Conservation (phyloP, 2,113 vertebrate genomes). For the Octodon degus region DNA sequence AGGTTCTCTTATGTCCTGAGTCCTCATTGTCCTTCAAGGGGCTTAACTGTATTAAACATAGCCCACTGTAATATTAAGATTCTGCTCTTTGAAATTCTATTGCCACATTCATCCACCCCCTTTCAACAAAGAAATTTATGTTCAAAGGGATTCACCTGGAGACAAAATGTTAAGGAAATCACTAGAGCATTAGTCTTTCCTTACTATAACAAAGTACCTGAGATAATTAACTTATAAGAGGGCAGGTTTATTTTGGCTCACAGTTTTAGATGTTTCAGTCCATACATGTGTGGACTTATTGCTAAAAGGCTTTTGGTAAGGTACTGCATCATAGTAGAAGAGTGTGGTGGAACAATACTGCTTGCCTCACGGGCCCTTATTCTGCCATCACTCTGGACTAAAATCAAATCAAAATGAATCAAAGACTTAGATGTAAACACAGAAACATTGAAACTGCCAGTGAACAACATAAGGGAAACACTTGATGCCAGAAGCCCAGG, state of each 20-base stretch:
- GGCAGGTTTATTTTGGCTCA: neutral
- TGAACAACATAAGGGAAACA: neutral
- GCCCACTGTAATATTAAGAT: neutral
- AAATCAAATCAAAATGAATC: neutral
- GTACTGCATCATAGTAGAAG: too few species aligned
- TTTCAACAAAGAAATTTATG: neutral
- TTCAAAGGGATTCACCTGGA: neutral
- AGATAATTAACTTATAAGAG: neutral
- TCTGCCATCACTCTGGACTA: neutral
- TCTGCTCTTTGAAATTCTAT: neutral
- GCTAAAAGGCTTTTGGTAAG: neutral
- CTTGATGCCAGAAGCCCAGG: neutral
- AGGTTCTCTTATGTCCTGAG: too few species aligned
- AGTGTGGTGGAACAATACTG: neutral
- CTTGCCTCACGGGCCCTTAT: neutral
- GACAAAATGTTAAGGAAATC: neutral
- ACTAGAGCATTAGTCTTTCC: too few species aligned
- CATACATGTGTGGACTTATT: neutral
- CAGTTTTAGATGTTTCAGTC: neutral
- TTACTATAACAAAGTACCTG: neutral
- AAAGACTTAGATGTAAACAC: neutral
- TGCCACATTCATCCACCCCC: neutral
- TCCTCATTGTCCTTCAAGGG: too few species aligned
- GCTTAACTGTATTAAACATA: neutral
- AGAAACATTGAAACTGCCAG: neutral